Base-by-base conservation (phyloP, 2,113 vertebrate species). In the Lagopus muta region DNA sequence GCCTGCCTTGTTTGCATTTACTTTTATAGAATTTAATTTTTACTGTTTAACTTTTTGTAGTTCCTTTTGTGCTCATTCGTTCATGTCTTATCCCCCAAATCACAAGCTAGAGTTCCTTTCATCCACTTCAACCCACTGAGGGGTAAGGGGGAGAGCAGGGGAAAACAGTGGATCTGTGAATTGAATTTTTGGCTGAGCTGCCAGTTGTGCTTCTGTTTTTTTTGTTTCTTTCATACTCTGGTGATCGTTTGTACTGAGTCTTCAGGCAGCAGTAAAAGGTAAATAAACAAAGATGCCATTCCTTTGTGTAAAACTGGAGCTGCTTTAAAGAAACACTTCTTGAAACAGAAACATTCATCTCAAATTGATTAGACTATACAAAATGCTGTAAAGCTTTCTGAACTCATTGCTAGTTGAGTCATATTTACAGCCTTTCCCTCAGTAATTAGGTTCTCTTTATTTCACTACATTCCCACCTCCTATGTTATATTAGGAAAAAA, bases 201-300 rank as follows among this genome's bases (percentile, higher is more conserved):
- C 50, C 70, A 67, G 32, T 16, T 34, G n/a, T 36, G 47, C 54
- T 86, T 70, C 14, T 66, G 20, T n/a, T 60, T 71, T 71, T 50
- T 69, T 25, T 48, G 55, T 76, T 86, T 12, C 77, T 86, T 69
- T 11, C 43, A 8, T 6, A 8, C 74, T 48, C 16, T 8, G 18
- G 20, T 38, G 36, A 19, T 38, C 16, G 2, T 17, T 86, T 24
- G 67, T 82, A 30, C 43, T 0, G 2, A 50, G 70, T 15, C 81
- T 90, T 73, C 19, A 42, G 75, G 52, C 3, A 0, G 72, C 48
- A 94, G 5, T 4, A 40, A 61, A 76, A 91, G 87, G 92, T 89
- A 95, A 95, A 93, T 65, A 93, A 94, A 85, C 58, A 94, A 91
- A 83, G 60, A 93, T 94, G 62, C 78, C 58, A 17, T 94, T 95